These are phyloP conservation scores for Diploptera punctata DNA, from an alignment of 2,888 invertebrate species.

Conservation along the genomic window DNA sequence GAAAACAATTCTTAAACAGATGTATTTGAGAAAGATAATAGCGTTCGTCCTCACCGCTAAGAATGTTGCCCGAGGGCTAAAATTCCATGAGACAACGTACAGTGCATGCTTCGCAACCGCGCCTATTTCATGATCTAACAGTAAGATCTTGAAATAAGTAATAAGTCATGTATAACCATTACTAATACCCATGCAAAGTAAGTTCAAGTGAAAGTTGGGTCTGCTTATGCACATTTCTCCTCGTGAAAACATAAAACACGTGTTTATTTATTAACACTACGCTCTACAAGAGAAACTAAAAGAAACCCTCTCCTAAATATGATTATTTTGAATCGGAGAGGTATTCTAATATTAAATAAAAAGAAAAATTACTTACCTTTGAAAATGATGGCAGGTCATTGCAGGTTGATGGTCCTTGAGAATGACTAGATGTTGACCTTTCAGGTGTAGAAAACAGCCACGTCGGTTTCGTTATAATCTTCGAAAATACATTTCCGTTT, in stretches of 20 bases:
- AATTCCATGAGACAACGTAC: background rate
- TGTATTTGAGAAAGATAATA: background rate
- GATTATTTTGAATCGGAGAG: no score
- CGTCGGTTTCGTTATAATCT: background rate
- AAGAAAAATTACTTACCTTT: no score
- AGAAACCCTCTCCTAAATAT: no score
- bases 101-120: constrained; percentile 9
- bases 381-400: background rate
- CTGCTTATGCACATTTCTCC: no score
- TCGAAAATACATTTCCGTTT: background rate
- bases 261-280: no score
- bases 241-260: no score
- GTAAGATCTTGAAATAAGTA: constrained; percentile 3
- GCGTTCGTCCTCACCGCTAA: background rate
- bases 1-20: no score
- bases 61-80: background rate
- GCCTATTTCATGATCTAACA: constrained; percentile 3
- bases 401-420: background rate
- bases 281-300: no score
- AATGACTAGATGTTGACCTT: background rate
- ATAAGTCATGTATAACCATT: background rate
- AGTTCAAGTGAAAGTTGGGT: background rate
- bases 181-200: background rate
- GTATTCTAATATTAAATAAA: no score
- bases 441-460: background rate